Conservation (phyloP, 2,113 vertebrate species). For the Lophura nycthemera region DNA sequence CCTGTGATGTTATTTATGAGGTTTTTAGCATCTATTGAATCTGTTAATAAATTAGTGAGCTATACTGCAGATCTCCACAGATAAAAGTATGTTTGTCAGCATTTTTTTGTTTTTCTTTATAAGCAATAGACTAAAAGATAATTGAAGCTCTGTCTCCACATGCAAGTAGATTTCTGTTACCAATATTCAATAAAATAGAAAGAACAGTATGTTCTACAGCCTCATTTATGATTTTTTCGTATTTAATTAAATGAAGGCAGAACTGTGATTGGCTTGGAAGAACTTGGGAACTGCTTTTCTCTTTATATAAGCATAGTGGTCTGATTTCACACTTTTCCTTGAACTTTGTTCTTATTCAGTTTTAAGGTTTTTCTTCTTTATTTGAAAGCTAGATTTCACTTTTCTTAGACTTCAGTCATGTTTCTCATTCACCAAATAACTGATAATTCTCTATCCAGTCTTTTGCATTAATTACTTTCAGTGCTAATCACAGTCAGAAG, state of each 20-base stretch:
- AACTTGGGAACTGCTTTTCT: neutral
- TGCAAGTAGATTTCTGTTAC: neutral
- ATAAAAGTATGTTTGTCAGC: neutral
- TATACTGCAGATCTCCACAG: neutral
- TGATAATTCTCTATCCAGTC: neutral
- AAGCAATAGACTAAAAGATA: neutral
- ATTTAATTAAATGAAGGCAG: constrained; percentile 17
- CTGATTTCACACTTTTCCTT: neutral
- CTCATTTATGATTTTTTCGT: neutral
- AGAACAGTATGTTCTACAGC: neutral
- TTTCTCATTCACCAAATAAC: neutral
- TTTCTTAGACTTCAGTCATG: neutral
- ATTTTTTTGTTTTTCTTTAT: constrained; percentile 42
- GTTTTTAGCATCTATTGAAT: constrained; percentile 46
- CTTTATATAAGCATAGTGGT: neutral
- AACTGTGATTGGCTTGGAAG: neutral
- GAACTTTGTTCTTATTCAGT: neutral
- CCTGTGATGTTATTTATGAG: neutral
- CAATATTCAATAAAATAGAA: neutral
- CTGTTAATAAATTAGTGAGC: neutral
- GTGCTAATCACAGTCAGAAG: neutral
- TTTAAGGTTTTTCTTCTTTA: neutral
- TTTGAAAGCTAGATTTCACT: neutral
- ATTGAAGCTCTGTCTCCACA: neutral
- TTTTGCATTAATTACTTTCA: neutral